Percentiles rank a stretch among this genome's conserved stretches.
Evolutionary conservation across 2,888 invertebrate genomes (phyloP).

Genomic region (Pandemis corylana): DNA sequence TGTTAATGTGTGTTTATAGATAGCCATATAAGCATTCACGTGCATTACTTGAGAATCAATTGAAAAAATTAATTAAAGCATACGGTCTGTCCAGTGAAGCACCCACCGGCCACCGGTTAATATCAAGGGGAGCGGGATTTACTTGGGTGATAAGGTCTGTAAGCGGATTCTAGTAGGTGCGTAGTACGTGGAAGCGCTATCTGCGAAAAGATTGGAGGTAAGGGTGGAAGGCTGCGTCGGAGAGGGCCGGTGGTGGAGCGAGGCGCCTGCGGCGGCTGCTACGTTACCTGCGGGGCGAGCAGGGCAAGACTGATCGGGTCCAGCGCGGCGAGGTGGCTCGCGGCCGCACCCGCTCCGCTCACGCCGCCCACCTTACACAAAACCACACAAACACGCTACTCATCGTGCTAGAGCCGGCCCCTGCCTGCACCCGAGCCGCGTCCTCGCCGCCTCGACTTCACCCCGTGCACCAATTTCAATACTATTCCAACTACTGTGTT

Average conservation of each 20-base stretch:
- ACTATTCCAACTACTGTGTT: constrained; percentile 36
- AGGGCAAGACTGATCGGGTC: constrained; percentile 84
- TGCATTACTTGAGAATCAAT: constrained; percentile 66
- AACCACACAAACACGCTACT: constrained; percentile 85
- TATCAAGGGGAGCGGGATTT: constrained; percentile 55
- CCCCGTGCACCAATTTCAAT: constrained; percentile 58
- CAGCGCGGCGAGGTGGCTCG: constrained; percentile 84
- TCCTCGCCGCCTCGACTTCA: constrained; percentile 60
- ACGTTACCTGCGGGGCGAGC: constrained; percentile 83
- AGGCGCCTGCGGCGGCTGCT: constrained; percentile 54
- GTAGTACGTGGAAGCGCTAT: constrained; percentile 42
- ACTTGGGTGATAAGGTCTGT: constrained; percentile 31
- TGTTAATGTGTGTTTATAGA: constrained; percentile 46
- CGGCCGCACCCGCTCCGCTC: constrained; percentile 83
- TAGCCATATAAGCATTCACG: constrained; percentile 74
- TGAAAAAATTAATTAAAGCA: constrained; percentile 71
- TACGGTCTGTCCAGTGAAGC: constrained; percentile 71
- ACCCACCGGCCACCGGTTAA: constrained; percentile 75
- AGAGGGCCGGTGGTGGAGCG: constrained; percentile 62
- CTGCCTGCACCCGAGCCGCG: constrained; percentile 56
- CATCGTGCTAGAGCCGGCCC: constrained; percentile 74
- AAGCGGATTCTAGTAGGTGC: constrained; percentile 38
- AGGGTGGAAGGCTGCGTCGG: constrained; percentile 37
- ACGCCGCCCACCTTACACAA: constrained; percentile 86
- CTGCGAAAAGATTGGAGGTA: constrained; percentile 46